Base-by-base conservation (phyloP, 1,140 invertebrate species). In the Apis laboriosa region DNA sequence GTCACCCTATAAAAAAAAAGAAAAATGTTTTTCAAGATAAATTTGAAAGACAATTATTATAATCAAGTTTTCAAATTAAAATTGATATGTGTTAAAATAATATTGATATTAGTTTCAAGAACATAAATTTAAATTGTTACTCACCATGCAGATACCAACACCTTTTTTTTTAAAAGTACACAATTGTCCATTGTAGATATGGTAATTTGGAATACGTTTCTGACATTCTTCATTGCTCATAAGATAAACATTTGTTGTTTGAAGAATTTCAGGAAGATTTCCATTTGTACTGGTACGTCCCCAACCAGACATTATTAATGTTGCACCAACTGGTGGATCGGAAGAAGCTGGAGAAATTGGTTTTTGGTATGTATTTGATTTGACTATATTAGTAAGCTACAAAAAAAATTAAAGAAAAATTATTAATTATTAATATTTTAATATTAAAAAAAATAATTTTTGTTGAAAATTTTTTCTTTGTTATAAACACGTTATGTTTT, bases 1-100 rank as follows among this genome's bases (percentile, higher is more conserved):
- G 66, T 89, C 87, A 68, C 90, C 91, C 91, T 92, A 70, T 66
- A 84, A 28, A 17, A 17, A 74, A 15, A 74, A n/a, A 9, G 2
- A 43, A 21, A 12, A 63, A 24, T n/a, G 5, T 63, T 63, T 13
- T 11, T 63, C 1, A 63, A 24, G n/a, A 5, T 63, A 34, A 15
- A 34, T 19, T 66, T n/a, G 28, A 8, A 34, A 66, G n/a, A n/a
- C 34, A 43, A 43, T 43, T 43, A 43, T n/a, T 60, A 60, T 60
- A 60, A 60, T 43, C 0, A 11, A 60, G 21, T 21, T n/a, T 60
- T 11, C n/a, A 60, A n/a, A 12, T 60, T 60, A 43, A 43, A 43
- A 43, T 43, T 43, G 5, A 43, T 43, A 43, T 7, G 5, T 43
- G 0, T 43, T 43, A 43, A 43, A 4, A 7, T 43, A 43, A 43